A percentile compares a stretch with the other conserved stretches of the same genome.
phyloP scores from a whole-genome alignment of 2,797 vertebrate genomes.

The Lemur catta region DNA sequence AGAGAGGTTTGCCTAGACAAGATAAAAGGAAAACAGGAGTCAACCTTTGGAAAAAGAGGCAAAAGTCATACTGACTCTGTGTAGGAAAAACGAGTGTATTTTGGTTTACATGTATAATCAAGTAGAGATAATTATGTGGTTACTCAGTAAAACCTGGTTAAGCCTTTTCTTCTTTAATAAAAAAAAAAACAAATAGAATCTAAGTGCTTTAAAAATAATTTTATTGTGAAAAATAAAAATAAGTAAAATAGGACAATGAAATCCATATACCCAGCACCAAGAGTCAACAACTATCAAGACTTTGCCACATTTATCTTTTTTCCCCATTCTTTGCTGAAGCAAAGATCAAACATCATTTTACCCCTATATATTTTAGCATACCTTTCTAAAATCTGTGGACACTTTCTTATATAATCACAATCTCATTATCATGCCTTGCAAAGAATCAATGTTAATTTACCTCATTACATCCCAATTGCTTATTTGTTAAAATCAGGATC shows the following conservation, averaged over 20 bases:
- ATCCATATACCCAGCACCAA: neutral
- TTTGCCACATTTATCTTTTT: neutral
- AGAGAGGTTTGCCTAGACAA: neutral
- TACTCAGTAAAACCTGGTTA: neutral
- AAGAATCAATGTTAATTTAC: constrained; percentile 19
- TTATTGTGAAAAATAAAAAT: neutral
- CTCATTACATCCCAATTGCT: neutral
- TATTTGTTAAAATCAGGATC: neutral
- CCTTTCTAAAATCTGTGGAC: constrained; percentile 29
- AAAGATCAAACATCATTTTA: constrained; percentile 1
- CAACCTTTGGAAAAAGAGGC: neutral
- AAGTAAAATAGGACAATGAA: neutral
- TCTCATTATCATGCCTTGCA: neutral
- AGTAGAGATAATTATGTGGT: neutral
- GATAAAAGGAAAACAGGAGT: neutral
- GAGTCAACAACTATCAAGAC: constrained; percentile 7
- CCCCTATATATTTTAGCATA: neutral
- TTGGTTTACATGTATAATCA: constrained; percentile 11
- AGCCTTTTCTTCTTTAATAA: neutral
- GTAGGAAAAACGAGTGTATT: neutral
- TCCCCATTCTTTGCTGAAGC: neutral
- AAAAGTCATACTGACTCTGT: neutral
- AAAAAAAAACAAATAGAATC: neutral
- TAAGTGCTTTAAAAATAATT: neutral
- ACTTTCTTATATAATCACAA: constrained; percentile 28